Percentiles rank a stretch among this genome's conserved stretches.
Evolutionary conservation across 2,797 vertebrate species (phyloP).

Genomic region (Takifugu ocellatus): DNA sequence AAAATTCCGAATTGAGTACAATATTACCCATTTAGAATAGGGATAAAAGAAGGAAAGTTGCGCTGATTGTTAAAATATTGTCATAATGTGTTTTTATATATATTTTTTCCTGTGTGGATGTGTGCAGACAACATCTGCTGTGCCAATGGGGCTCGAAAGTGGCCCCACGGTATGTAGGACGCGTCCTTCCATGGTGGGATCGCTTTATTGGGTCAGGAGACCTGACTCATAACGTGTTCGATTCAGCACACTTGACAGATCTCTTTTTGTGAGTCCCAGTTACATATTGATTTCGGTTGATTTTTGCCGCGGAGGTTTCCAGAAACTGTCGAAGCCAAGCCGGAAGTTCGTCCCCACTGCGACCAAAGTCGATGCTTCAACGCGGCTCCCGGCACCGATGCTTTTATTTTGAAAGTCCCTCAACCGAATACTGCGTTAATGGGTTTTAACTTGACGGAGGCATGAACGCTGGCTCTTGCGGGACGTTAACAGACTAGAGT

Average conservation of each 20-base stretch:
- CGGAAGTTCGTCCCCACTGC: background rate
- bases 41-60: too few relatives aligned
- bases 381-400: accelerated
- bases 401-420: slow-evolving; percentile 44
- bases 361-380: background rate
- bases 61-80: too few relatives aligned
- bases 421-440: too few relatives aligned
- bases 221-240: background rate
- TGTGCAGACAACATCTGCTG: too few relatives aligned
- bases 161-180: slow-evolving; percentile 7
- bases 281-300: slow-evolving; percentile 27
- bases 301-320: slow-evolving; percentile 1
- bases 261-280: slow-evolving; percentile 9
- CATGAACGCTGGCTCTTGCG: background rate
- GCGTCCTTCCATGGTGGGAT: slow-evolving; percentile 23
- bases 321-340: slow-evolving; percentile 3
- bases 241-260: too few relatives aligned
- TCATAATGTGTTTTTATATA: too few relatives aligned
- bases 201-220: slow-evolving; percentile 16
- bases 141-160: too few relatives aligned
- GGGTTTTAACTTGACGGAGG: background rate
- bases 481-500: slow-evolving; percentile 8
- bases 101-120: too few relatives aligned
- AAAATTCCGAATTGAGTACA: too few relatives aligned
- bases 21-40: too few relatives aligned